A percentile compares a stretch with the other conserved stretches of the same genome.
phyloP scores from a whole-genome alignment of 2,113 vertebrate species.

The Gopherus evgoodei region DNA sequence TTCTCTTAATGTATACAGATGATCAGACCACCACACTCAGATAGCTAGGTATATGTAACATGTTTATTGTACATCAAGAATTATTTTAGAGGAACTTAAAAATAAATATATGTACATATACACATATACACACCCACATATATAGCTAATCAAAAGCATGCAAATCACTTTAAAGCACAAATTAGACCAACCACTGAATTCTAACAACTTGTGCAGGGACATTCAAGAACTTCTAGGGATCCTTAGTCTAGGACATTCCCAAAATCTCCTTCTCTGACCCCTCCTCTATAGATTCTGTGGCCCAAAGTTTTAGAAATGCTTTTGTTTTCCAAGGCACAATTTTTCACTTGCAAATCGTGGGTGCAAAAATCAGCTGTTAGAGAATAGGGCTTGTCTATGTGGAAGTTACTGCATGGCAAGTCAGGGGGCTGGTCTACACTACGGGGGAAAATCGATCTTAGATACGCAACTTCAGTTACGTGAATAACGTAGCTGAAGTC shows the following conservation, averaged over 20 bases:
- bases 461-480: no score
- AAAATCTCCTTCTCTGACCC: not conserved
- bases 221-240: not conserved
- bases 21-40: fast-evolving
- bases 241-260: fast-evolving
- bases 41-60: not conserved
- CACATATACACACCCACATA: fast-evolving
- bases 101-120: slow-evolving; percentile 31
- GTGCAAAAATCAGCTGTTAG: no score
- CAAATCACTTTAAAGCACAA: slow-evolving; percentile 23
- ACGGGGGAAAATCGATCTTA: no score
- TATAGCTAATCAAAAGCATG: not conserved
- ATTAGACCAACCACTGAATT: not conserved
- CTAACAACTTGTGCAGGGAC: fast-evolving
- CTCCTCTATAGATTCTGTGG: not conserved
- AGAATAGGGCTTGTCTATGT: no score
- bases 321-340: no score
- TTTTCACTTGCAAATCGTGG: no score
- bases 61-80: slow-evolving; percentile 19
- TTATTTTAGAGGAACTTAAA: slow-evolving; percentile 28
- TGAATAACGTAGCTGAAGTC: no score
- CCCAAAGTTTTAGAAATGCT: no score
- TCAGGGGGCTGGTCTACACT: no score
- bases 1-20: not conserved
- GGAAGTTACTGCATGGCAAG: no score